A percentile compares a stretch with the other conserved stretches of the same genome.
Evolutionary conservation across 2,888 invertebrate genomes (phyloP).

Genomic region (Eurois occulta): DNA sequence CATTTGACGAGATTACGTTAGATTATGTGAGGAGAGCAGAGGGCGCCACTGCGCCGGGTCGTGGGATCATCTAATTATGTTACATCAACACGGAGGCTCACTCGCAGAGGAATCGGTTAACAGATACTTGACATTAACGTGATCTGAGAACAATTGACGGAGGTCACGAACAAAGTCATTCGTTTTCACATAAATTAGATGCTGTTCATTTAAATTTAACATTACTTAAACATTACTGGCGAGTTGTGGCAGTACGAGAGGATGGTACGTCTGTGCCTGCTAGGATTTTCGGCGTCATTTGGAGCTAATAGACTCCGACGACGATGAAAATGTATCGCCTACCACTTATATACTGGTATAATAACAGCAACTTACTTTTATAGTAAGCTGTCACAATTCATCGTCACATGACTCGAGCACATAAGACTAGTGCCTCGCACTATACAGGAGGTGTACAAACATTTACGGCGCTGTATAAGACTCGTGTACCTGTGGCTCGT

Average conservation of each 20-base stretch:
- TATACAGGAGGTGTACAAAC: not conserved
- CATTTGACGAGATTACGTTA: conserved; percentile 75
- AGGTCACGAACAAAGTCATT: not conserved
- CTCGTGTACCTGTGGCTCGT: not conserved
- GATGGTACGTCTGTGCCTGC: not conserved
- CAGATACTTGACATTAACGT: not conserved
- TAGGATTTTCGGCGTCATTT: not conserved
- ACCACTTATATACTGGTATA: not conserved
- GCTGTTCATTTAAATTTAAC: no score
- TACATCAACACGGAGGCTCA: conserved; percentile 35
- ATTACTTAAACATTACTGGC: not conserved
- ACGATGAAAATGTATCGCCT: not conserved
- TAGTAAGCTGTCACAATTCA: not conserved
- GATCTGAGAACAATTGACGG: not conserved
- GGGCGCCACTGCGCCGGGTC: conserved; percentile 43
- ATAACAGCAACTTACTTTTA: no score
- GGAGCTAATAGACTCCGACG: not conserved
- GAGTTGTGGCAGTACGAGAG: not conserved
- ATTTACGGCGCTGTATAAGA: not conserved
- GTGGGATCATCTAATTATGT: conserved; percentile 77
- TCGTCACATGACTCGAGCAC: not conserved
- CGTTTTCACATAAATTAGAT: not conserved
- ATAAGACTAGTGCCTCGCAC: not conserved
- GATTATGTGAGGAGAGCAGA: conserved; percentile 70
- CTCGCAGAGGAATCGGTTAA: conserved; percentile 1